phyloP scores from a whole-genome alignment of 2,888 invertebrate species.

The Ormyrus nitidulus region DNA sequence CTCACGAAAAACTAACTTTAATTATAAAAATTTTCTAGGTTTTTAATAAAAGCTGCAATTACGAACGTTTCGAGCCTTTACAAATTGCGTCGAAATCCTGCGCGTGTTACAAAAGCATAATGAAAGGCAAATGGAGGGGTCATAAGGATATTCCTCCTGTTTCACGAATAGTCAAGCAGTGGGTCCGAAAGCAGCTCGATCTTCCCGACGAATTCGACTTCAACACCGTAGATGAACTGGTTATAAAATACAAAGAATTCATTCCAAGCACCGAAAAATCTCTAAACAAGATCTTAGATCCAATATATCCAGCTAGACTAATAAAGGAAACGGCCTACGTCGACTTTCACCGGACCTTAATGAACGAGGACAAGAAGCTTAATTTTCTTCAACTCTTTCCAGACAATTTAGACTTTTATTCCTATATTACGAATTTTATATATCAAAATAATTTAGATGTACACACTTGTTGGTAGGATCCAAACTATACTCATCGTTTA shows the following conservation, averaged over 20 bases:
- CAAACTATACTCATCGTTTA: no score
- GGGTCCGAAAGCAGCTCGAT: slow-evolving; percentile 58
- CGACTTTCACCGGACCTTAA: slow-evolving; percentile 13
- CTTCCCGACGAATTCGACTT: slow-evolving; percentile 49
- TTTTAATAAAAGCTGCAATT: slow-evolving; percentile 69
- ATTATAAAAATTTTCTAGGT: slow-evolving; percentile 61
- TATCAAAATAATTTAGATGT: no score
- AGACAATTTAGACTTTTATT: no score
- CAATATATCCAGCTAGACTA: slow-evolving; percentile 66
- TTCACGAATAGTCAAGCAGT: slow-evolving; percentile 49
- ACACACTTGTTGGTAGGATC: no score
- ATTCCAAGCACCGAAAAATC: slow-evolving; percentile 58
- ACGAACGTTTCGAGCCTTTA: slow-evolving; percentile 68
- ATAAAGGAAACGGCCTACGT: slow-evolving; percentile 61
- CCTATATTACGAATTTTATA: no score
- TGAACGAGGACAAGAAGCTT: neutral
- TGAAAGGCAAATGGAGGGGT: neutral
- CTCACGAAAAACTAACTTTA: slow-evolving; percentile 30
- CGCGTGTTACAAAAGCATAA: slow-evolving; percentile 41
- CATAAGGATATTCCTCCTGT: no score
- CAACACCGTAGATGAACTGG: slow-evolving; percentile 59
- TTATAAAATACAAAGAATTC: slow-evolving; percentile 58
- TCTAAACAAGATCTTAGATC: slow-evolving; percentile 64
- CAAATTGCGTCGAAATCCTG: slow-evolving; percentile 59
- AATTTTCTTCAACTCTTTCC: no score